These are phyloP conservation scores for Sapajus apella DNA, from an alignment of 2,113 vertebrate species.

Conservation along the genomic window DNA sequence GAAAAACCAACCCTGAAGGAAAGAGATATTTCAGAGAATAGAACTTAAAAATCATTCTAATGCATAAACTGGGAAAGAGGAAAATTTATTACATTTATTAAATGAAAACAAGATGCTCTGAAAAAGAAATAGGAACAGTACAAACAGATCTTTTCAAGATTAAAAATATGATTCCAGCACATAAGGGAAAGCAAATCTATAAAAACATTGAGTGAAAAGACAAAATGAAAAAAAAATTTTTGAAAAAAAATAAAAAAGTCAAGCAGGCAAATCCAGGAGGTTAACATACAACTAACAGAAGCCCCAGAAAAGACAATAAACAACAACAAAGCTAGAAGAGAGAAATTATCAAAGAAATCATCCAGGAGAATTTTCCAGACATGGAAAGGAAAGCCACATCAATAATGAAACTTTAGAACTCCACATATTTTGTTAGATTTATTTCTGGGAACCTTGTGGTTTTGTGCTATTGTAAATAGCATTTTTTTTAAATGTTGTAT, in stretches of 20 bases:
- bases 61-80: slow-evolving; percentile 9
- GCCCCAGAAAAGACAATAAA: neutral
- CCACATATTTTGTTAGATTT: neutral
- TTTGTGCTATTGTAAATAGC: neutral
- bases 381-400: neutral
- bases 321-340: neutral
- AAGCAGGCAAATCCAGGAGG: neutral
- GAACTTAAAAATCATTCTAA: neutral
- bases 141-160: neutral
- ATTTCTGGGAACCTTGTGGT: neutral
- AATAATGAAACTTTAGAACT: neutral
- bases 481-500: neutral
- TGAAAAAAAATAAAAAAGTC: neutral
- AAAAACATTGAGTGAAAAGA: neutral
- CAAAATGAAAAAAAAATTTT: neutral
- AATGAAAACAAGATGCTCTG: slow-evolving; percentile 55
- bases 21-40: neutral
- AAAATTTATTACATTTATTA: slow-evolving; percentile 4
- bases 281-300: neutral
- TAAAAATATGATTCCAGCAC: neutral
- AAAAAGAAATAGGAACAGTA: slow-evolving; percentile 38
- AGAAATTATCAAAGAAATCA: neutral
- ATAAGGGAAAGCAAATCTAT: neutral
- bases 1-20: neutral
- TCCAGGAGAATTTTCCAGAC: neutral